Conservation (phyloP, 2,797 vertebrate species). For the Brotula barbata region DNA sequence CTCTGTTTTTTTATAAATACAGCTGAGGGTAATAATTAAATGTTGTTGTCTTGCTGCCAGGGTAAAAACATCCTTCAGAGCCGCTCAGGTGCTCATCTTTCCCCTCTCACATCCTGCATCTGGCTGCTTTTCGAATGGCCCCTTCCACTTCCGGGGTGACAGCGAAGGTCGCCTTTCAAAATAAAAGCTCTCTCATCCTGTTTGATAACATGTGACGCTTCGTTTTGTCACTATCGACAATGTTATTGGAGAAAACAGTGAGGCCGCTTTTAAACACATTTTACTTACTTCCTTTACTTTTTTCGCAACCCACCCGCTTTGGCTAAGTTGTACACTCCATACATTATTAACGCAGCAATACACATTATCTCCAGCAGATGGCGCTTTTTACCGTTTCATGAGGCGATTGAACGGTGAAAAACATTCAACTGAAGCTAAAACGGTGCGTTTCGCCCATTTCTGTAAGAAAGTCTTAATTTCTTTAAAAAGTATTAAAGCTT, state of each 20-base stretch:
- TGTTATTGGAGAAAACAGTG: no score
- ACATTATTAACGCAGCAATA: no score
- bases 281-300: neutral
- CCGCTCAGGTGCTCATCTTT: conserved; percentile 38
- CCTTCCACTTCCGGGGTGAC: conserved; percentile 64
- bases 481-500: no score
- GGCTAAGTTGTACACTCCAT: no score
- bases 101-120: conserved; percentile 42
- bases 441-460: no score
- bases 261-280: no score
- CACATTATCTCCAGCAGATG: conserved; percentile 22
- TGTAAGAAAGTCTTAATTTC: no score
- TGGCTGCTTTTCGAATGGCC: conserved; percentile 7
- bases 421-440: no score
- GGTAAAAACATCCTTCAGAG: conserved; percentile 6
- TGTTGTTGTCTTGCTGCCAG: neutral
- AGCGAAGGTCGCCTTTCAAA: conserved; percentile 1
- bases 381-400: neutral
- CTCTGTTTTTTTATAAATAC: neutral
- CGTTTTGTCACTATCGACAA: neutral
- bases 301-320: neutral
- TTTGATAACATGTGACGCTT: no score
- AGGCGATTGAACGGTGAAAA: no score
- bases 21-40: rapidly evolving
- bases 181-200: conserved; percentile 8